Evolutionary conservation across 2,113 vertebrate genomes (phyloP), one percentile per base, ranked within the genome.

Genomic region (Petroica traversi): DNA sequence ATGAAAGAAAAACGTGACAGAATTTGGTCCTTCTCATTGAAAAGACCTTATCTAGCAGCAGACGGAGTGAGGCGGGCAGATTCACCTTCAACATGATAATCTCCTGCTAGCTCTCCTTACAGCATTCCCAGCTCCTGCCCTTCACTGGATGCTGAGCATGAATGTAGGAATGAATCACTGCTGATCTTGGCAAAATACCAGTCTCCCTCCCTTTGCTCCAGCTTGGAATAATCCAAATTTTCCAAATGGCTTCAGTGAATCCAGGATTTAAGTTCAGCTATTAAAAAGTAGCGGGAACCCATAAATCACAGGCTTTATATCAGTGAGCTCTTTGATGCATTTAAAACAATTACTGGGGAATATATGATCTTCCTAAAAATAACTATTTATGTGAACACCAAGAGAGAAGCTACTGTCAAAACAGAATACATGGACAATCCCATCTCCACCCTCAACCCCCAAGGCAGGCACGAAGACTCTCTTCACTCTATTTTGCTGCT

Each of bases 151-250:
- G 93, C 93, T 95, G 64, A 96, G 95, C 96, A 84, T 92, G 92
- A 96, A 97, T 94, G 79, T 80, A 95, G 96, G 95, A 97, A 97
- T 97, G 93, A 97, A 96, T 96, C 96, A 96, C 88, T 96, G 96
- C 95, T 96, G 95, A 96, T 95, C 95, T 96, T 97, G 95, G 96
- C 96, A 93, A 95, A 96, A 93, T 84, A 96, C 88, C 95, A 96
- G 92, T 63, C 93, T 86, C 95, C 82, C 96, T 96, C 95, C 93
- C 96, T 97, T 95, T 90, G 95, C 95, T 96, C 94, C 79, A 96
- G 59, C 83, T 96, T 97, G 96, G 96, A 97, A 92, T 96, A 93
- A 95, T 95, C 95, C 95, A 93, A 97, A 93, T 90, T 96, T 96
- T 97, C 96, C 95, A 96, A 96, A 96, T 90, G 94, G 95, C 88